Percentiles rank a stretch among this genome's conserved stretches.
Evolutionary conservation across 2,113 vertebrate species (phyloP).

Genomic region (Xiphophorus maculatus): DNA sequence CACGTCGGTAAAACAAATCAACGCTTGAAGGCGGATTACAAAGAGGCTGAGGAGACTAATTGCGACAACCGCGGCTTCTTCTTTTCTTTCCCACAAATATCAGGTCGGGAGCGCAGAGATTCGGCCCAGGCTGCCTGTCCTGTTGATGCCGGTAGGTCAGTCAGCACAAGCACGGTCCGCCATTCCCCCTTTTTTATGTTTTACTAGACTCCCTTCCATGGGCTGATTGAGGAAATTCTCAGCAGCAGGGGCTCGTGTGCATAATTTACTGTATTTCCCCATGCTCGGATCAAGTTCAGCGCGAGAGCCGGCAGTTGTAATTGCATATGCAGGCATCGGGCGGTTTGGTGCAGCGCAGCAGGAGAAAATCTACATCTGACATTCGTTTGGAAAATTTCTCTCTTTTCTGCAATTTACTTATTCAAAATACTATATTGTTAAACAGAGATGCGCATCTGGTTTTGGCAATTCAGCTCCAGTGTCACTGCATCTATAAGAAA

Average conservation of each 20-base stretch:
- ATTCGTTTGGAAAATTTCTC: constrained; percentile 30
- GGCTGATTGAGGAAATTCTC: constrained; percentile 12
- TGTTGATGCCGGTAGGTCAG: constrained; percentile 71
- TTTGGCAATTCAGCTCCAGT: background rate
- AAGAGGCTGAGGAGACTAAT: constrained; percentile 70
- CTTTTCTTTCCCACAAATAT: constrained; percentile 22
- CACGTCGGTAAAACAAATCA: constrained; percentile 67
- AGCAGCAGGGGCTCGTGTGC: constrained; percentile 32
- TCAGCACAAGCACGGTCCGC: constrained; percentile 74
- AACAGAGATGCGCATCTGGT: background rate
- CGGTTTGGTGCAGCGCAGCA: constrained; percentile 66
- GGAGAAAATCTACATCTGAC: constrained; percentile 28
- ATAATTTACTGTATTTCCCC: constrained; percentile 41
- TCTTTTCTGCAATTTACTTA: constrained; percentile 20
- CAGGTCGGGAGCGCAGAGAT: constrained; percentile 37
- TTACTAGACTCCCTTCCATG: constrained; percentile 42
- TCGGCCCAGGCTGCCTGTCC: constrained; percentile 35
- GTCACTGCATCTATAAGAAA: background rate
- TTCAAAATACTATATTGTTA: background rate
- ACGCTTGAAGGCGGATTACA: constrained; percentile 65
- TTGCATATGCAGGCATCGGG: constrained; percentile 31
- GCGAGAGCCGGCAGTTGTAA: constrained; percentile 39
- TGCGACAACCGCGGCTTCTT: constrained; percentile 50
- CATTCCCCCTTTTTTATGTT: constrained; percentile 66
- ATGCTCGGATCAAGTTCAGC: constrained; percentile 20